Evolutionary conservation across 2,888 invertebrate species (phyloP), one percentile per base, ranked within the genome.

Genomic region (Andricus quercusramuli): DNA sequence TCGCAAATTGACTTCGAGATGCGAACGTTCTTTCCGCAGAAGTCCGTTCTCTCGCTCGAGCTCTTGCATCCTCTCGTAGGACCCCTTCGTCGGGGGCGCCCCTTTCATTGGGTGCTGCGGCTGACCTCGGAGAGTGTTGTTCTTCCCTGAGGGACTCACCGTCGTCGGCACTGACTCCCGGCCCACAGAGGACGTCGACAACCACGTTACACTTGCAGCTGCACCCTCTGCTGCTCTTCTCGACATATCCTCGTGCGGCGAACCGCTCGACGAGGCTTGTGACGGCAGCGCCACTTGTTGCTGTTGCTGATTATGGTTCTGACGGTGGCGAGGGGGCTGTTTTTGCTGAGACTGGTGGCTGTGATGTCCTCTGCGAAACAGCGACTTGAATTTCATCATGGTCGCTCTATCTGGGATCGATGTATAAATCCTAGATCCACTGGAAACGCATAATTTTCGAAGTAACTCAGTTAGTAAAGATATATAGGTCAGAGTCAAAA

Each of bases 341-440:
- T 88, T 86, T 81, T 86, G 88, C 79, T 88, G 88, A 82, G 88
- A 87, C 85, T 86, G 89, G 84, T 92, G 92, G 83, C 90, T 92
- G 85, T 88, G 92, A 92, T 96, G 96, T 91, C 97, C 96, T 96
- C 97, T 97, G 94, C 97, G 97, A 94, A 97, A 97, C 93, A 97
- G 95, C 91, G 97, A 97, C 95, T 97, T 97, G 94, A 97, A 96
- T 95, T 97, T 97, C 95, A 97, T 97, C 97, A 97, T 97, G 94
- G 95, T 96, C 94, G 91, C 90, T 90, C 87, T 84, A 25, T 65
- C 47, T 62, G 8, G 47, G n/a, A 51, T 78, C 78, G 25, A 74
- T 74, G 59, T 74, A 37, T 78, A 65, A 37, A 56, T 74, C 56
- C 32, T 56, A 74, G 56, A 56, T 32, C 32, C 70, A 56, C 70